A percentile compares a stretch with the other conserved stretches of the same genome.
phyloP scores from a whole-genome alignment of 2,113 vertebrate species.

The Oenanthe melanoleuca region DNA sequence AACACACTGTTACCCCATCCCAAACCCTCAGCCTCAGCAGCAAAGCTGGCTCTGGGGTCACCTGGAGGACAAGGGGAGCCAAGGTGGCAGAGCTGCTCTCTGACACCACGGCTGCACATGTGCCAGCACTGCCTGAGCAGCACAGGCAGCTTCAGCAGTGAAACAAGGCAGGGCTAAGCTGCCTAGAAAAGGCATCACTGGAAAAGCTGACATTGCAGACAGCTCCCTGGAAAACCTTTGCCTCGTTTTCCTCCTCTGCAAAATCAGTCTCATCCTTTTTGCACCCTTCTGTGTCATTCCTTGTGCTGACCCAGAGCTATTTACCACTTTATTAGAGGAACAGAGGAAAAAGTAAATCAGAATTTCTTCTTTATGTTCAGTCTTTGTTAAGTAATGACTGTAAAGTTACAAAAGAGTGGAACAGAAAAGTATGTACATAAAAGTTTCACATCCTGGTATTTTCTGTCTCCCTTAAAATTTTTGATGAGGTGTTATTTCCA shows the following conservation, averaged over 20 bases:
- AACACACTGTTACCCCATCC: background rate
- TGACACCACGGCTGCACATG: rapidly evolving
- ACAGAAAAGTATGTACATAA: background rate
- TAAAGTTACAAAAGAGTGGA: background rate
- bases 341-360: background rate
- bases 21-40: background rate
- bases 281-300: background rate
- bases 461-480: background rate
- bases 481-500: background rate
- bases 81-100: background rate
- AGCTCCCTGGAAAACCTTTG: background rate
- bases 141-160: background rate
- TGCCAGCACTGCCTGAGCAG: background rate
- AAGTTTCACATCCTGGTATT: background rate
- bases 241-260: background rate
- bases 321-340: background rate
- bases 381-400: background rate
- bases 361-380: background rate
- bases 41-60: rapidly evolving
- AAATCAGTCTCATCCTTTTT: background rate
- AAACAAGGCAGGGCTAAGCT: background rate
- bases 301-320: background rate
- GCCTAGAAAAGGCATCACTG: background rate
- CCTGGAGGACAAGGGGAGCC: background rate
- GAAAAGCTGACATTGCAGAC: background rate